These are phyloP conservation scores for Plecturocebus donacophilus DNA, from an alignment of 2,113 vertebrate species.

Conservation along the genomic window DNA sequence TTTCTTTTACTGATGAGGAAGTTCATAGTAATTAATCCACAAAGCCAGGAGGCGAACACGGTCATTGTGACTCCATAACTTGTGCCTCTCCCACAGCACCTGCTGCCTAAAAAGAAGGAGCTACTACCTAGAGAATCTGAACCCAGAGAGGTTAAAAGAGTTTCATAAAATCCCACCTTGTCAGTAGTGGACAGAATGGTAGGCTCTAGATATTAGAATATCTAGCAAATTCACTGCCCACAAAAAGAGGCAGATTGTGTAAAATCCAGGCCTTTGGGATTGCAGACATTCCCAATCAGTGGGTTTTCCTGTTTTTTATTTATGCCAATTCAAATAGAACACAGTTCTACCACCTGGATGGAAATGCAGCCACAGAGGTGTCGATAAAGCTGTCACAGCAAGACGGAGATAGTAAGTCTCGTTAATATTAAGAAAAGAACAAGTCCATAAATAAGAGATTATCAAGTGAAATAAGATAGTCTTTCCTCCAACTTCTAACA, in stretches of 20 bases:
- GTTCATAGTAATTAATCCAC: not conserved
- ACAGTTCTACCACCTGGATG: conserved; percentile 36
- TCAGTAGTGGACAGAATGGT: not conserved
- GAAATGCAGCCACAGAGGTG: conserved; percentile 44
- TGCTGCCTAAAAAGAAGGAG: not conserved
- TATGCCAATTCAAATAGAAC: not conserved
- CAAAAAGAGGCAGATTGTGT: not conserved
- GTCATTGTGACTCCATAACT: not conserved
- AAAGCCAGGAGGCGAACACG: not conserved
- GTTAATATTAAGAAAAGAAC: conserved; percentile 72
- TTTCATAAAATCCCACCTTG: not conserved
- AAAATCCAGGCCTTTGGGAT: not conserved
- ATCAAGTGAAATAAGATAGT: conserved; percentile 71
- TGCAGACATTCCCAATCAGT: not conserved
- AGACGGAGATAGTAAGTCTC: conserved; percentile 51
- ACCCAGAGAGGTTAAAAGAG: not conserved
- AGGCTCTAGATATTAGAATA: not conserved
- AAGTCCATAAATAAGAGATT: conserved; percentile 75
- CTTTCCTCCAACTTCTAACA: conserved; percentile 67
- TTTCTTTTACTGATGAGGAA: not conserved
- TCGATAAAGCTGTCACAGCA: conserved; percentile 63
- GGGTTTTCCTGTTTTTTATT: conserved; percentile 40
- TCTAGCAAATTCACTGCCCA: not conserved
- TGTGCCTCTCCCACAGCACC: not conserved
- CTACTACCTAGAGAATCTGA: not conserved